phyloP scores from a whole-genome alignment of 2,113 vertebrate genomes.

The Actinemys pallida region DNA sequence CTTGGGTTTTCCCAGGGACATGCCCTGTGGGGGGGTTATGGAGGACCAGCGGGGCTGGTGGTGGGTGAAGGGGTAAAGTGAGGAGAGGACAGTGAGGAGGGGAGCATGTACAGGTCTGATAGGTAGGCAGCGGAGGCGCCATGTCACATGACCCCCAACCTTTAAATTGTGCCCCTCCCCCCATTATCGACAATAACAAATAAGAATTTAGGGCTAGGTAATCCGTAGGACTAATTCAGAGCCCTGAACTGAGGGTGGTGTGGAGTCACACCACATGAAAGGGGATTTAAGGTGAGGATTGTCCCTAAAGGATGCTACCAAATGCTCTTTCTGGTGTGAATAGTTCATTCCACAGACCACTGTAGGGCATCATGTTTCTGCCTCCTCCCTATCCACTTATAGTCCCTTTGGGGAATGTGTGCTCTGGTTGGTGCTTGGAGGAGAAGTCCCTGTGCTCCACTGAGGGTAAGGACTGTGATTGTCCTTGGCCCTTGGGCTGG shows the following conservation, averaged over 20 bases:
- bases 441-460: accelerated
- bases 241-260: accelerated
- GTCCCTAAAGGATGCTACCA: background rate
- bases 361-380: background rate
- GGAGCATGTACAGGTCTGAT: too few relatives aligned
- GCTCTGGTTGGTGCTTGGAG: background rate
- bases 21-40: too few relatives aligned
- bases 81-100: too few relatives aligned
- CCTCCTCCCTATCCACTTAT: background rate
- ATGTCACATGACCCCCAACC: too few relatives aligned
- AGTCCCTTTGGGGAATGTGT: accelerated
- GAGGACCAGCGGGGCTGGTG: too few relatives aligned
- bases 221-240: background rate
- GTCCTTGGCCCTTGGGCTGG: background rate
- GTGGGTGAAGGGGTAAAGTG: too few relatives aligned
- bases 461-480: accelerated
- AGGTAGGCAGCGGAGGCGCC: too few relatives aligned
- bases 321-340: background rate
- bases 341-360: background rate
- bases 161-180: too few relatives aligned
- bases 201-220: background rate
- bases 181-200: too few relatives aligned
- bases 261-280: background rate
- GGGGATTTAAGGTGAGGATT: background rate
- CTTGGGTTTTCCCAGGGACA: too few relatives aligned